Conservation (phyloP, 2,113 vertebrate genomes). For the Onychostruthus taczanowskii region DNA sequence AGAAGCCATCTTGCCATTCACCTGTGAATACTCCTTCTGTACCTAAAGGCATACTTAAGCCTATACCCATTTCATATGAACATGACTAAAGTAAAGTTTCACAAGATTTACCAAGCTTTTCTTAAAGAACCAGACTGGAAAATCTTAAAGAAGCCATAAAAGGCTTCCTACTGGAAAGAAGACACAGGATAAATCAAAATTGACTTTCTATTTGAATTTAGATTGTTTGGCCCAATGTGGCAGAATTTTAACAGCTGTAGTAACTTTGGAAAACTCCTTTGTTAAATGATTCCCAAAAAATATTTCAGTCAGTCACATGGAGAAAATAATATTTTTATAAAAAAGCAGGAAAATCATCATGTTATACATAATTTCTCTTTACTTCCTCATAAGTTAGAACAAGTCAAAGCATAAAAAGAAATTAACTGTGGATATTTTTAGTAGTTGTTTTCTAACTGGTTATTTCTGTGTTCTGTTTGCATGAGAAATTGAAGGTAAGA, state of each 20-base stretch:
- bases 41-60: not conserved
- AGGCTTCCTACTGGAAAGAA: slow-evolving; percentile 39
- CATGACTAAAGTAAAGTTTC: not conserved
- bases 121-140: slow-evolving; percentile 23
- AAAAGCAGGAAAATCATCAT: not conserved
- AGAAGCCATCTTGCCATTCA: not conserved
- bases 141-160: slow-evolving; percentile 44
- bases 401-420: slow-evolving; percentile 13
- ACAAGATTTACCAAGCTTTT: slow-evolving; percentile 4
- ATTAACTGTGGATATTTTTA: slow-evolving; percentile 6
- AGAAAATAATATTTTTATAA: not conserved
- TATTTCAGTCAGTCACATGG: not conserved
- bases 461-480: slow-evolving; percentile 4
- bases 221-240: not conserved
- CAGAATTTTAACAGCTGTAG: slow-evolving; percentile 21
- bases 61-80: not conserved
- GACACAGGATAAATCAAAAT: slow-evolving; percentile 32
- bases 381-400: not conserved
- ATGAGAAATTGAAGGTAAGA: not conserved
- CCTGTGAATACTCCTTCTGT: not conserved
- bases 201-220: slow-evolving; percentile 34
- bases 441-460: not conserved
- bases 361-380: slow-evolving; percentile 4
- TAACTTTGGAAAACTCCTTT: not conserved
- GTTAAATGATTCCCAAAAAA: slow-evolving; percentile 32